Evolutionary conservation across 2,113 vertebrate species (phyloP).

Genomic region (Equus przewalskii): DNA sequence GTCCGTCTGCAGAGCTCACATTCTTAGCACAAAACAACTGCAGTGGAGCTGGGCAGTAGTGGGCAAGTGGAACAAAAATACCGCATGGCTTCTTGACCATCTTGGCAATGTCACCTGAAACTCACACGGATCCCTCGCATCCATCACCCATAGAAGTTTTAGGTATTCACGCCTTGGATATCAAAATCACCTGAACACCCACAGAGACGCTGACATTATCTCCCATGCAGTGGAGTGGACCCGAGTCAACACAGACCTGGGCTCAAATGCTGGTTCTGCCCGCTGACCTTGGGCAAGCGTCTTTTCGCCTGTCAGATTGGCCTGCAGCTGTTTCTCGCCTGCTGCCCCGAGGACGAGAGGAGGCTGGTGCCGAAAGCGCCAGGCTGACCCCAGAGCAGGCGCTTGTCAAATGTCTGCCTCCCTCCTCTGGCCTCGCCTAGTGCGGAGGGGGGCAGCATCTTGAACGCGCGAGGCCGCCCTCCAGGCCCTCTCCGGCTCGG

Average conservation of each 20-base stretch:
- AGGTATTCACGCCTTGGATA: not conserved
- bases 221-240: too few relatives aligned
- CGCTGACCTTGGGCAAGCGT: not conserved
- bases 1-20: conserved; percentile 32
- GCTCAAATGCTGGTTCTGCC: not conserved
- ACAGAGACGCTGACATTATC: too few relatives aligned
- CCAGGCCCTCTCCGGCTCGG: not conserved
- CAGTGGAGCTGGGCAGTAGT: not conserved
- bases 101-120: not conserved
- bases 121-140: not conserved
- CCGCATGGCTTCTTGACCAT: not conserved
- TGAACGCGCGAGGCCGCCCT: not conserved
- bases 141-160: not conserved
- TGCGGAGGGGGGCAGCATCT: not conserved
- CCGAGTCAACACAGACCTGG: not conserved
- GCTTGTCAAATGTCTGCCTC: not conserved
- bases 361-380: not conserved
- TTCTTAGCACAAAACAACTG: not conserved
- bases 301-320: not conserved
- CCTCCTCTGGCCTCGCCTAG: not conserved
- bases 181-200: not conserved
- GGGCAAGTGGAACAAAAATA: not conserved
- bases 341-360: not conserved
- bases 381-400: not conserved
- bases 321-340: not conserved